Base-by-base conservation (phyloP, 2,113 vertebrate genomes). In the Salvator merianae region DNA sequence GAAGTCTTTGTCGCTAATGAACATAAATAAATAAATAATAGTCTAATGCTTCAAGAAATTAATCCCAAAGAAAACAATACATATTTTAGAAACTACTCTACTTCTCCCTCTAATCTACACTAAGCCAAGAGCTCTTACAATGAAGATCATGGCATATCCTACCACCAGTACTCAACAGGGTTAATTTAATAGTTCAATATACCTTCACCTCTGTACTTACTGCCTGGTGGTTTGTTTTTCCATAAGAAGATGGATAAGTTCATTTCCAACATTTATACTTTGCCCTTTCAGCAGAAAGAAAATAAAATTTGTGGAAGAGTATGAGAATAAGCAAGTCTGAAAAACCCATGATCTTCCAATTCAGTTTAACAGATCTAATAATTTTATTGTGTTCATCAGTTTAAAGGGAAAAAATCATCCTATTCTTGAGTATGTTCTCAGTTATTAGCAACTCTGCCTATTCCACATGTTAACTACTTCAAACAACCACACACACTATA, bases 1-100 rank as follows among this genome's bases (percentile, higher is more conserved):
- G 96, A 68, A 93, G 89, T 78, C 92, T 95, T 86, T 91, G 93
- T 88, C 95, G 96, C 96, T 97, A 90, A 69, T 59, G 3, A 18
- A 93, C 84, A 89, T 59, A 59, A 59, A 20, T 20, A 59, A 59
- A 16, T 78, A 30, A 83, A 50, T 69, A 79, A 72, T 6, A 53
- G 53, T 36, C 9, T 53, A 36, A 38, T 18, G 9, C 43, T 65
- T 77, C 6, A 80, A 30, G 5, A 84, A 14, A 81, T n/a, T 76
- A 66, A 36, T 12, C 74, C 10, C 47, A 50, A 50, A 79, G 22
- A 38, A 72, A 59, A 30, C 66, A 36, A 10, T 14, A 30, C 10
- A 71, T 5, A 12, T 53, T 81, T 24, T 71, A 81, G 65, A 70
- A 69, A 55, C 43, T 22, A 50, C 7, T 69, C n/a, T 78, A 65